These are phyloP conservation scores for Pterostichus madidus DNA, from an alignment of 2,888 invertebrate species.

Conservation along the genomic window DNA sequence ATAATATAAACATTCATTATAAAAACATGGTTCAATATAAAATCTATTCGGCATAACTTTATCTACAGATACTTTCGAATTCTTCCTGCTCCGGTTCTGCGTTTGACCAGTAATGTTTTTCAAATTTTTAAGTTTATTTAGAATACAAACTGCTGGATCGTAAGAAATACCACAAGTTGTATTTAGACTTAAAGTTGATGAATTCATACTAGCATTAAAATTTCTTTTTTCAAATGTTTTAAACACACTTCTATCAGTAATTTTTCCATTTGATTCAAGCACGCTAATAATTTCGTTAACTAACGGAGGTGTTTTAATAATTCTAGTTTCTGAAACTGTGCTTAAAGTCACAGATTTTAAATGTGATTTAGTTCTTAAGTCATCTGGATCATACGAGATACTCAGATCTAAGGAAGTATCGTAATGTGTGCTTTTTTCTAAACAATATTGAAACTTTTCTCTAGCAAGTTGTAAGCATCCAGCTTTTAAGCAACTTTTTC, in stretches of 20 bases:
- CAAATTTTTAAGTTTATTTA: conserved; percentile 77
- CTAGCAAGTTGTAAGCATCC: conserved; percentile 89
- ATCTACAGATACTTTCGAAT: conserved; percentile 65
- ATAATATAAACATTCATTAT: conserved; percentile 91
- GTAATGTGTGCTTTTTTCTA: conserved; percentile 76
- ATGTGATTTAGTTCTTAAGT: conserved; percentile 65
- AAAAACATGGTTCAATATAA: conserved; percentile 80
- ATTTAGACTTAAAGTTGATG: conserved; percentile 71
- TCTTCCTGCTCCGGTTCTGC: conserved; percentile 69
- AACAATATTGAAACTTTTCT: conserved; percentile 84
- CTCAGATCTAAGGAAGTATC: conserved; percentile 70
- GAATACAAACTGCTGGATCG: conserved; percentile 78
- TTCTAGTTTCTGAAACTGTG: conserved; percentile 77
- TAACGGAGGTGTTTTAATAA: conserved; percentile 83
- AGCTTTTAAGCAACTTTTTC: conserved; percentile 88
- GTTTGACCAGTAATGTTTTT: conserved; percentile 76
- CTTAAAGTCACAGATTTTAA: conserved; percentile 68
- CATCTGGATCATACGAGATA: conserved; percentile 64
- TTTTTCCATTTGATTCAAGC: conserved; percentile 82
- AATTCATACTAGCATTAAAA: conserved; percentile 68
- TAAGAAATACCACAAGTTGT: conserved; percentile 73
- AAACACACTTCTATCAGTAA: conserved; percentile 78
- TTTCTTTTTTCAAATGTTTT: conserved; percentile 75
- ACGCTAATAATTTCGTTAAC: conserved; percentile 85
- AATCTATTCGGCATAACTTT: conserved; percentile 69